A percentile compares a stretch with the other conserved stretches of the same genome.
Conservation (phyloP, 2,797 vertebrate genomes). For the Leuciscus waleckii region DNA sequence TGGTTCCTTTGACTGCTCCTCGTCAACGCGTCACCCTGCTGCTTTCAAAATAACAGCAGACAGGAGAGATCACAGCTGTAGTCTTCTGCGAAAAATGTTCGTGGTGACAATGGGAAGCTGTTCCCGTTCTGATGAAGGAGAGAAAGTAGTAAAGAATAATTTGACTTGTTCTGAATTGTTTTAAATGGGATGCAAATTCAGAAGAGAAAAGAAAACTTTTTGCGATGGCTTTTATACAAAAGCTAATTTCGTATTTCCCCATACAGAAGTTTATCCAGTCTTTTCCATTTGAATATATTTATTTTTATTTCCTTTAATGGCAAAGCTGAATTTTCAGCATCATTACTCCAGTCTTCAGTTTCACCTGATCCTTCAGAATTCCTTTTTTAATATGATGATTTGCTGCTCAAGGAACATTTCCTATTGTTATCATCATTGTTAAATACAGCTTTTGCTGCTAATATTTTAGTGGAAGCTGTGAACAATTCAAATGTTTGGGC, state of each 20-base stretch:
- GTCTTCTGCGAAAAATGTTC: constrained; percentile 21
- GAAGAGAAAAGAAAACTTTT: background rate
- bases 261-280: background rate
- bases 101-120: background rate
- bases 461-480: too few species aligned
- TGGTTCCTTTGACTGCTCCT: constrained; percentile 24
- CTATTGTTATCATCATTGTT: too few species aligned
- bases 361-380: too few species aligned
- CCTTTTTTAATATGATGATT: too few species aligned
- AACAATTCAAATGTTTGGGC: too few species aligned
- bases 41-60: constrained; percentile 37
- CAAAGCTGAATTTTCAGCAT: too few species aligned
- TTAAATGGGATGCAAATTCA: background rate
- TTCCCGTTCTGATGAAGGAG: background rate
- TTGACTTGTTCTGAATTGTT: background rate
- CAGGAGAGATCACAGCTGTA: constrained; percentile 35
- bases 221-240: background rate
- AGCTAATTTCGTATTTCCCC: background rate
- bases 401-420: background rate
- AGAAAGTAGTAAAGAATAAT: background rate
- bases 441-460: too few species aligned
- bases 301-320: background rate
- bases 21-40: constrained; percentile 26
- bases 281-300: background rate
- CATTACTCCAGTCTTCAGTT: too few species aligned